phyloP scores from a whole-genome alignment of 2,797 vertebrate species.

The Ciconia nigra region DNA sequence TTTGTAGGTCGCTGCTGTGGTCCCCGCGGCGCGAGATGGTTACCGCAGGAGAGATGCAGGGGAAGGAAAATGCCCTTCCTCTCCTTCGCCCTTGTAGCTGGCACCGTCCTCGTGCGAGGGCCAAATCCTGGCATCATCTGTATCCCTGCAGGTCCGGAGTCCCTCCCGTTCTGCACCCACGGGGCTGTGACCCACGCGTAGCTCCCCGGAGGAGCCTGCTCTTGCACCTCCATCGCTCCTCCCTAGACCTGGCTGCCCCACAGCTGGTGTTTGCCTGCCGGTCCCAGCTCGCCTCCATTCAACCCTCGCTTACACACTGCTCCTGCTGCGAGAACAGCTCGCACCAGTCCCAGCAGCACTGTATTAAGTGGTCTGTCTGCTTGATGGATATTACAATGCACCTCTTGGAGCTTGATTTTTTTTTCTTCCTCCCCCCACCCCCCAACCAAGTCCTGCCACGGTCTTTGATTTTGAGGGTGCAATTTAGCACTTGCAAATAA shows the following conservation, averaged over 20 bases:
- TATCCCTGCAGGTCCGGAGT: not conserved
- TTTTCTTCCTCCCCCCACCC: not conserved
- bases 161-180: fast-evolving
- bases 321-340: not conserved
- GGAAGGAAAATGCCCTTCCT: not conserved
- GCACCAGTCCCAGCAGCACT: not conserved
- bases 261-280: fast-evolving
- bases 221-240: not conserved
- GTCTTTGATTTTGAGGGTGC: conserved; percentile 44
- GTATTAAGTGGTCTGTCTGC: not conserved
- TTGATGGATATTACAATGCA: not conserved
- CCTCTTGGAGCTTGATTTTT: not conserved
- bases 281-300: not conserved
- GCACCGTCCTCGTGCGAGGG: fast-evolving
- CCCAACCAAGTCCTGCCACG: not conserved
- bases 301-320: not conserved
- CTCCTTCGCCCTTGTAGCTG: fast-evolving
- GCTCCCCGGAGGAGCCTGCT: not conserved
- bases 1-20: not conserved
- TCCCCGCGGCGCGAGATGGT: fast-evolving
- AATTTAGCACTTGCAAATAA: conserved; percentile 42
- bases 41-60: not conserved
- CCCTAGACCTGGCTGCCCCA: not conserved
- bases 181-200: not conserved
- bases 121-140: fast-evolving